Evolutionary conservation across 2,113 vertebrate genomes (phyloP).

Genomic region (Corythornis madagascariensis): DNA sequence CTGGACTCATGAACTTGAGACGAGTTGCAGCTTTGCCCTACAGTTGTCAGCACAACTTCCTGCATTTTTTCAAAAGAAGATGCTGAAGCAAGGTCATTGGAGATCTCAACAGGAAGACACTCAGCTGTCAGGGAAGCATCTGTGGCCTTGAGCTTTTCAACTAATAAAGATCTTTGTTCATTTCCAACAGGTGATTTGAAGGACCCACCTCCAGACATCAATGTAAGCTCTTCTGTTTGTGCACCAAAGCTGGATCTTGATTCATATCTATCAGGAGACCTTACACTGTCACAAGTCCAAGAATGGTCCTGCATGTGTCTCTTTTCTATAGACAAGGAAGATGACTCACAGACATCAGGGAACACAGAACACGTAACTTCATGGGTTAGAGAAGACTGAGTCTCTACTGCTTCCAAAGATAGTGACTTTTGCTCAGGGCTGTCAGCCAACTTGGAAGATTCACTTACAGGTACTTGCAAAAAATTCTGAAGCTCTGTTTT

Average conservation of each 20-base stretch:
- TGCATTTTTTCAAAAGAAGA: background rate
- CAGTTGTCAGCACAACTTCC: background rate
- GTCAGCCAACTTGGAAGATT: constrained; percentile 53
- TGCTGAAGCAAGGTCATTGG: background rate
- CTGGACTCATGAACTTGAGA: constrained; percentile 3
- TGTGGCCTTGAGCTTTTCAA: background rate
- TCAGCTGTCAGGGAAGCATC: background rate
- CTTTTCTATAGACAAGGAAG: background rate
- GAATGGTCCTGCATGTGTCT: background rate
- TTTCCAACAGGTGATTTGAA: constrained; percentile 66
- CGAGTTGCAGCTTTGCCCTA: constrained; percentile 22
- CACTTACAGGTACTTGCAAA: background rate
- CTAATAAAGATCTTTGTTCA: background rate
- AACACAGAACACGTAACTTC: background rate
- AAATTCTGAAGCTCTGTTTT: background rate
- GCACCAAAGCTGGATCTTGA: constrained; percentile 8
- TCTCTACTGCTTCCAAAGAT: background rate
- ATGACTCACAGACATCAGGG: background rate
- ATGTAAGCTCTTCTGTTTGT: background rate
- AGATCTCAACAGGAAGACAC: background rate
- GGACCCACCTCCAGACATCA: constrained; percentile 58
- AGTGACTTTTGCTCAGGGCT: background rate
- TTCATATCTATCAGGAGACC: constrained; percentile 43
- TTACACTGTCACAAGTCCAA: background rate
- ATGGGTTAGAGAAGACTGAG: constrained; percentile 41